Conservation (phyloP, 2,113 vertebrate species). For the Calyptomena viridis region DNA sequence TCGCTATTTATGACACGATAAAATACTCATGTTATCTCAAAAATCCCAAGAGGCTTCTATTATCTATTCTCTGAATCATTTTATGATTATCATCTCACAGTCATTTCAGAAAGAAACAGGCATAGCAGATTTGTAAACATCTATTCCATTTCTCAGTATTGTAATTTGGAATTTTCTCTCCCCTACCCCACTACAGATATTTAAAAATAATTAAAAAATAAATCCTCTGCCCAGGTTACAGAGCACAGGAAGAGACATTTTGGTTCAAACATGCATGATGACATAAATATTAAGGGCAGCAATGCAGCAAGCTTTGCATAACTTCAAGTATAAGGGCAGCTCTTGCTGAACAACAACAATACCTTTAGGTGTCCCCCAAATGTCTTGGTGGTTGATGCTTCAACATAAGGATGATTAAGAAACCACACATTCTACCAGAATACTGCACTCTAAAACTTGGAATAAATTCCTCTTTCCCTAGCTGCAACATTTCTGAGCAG, state of each 20-base stretch:
- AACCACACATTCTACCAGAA: slow-evolving; percentile 45
- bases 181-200: neutral
- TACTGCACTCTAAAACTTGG: slow-evolving; percentile 15
- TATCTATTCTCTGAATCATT: slow-evolving; percentile 16
- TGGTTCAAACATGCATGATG: neutral
- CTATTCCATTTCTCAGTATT: neutral
- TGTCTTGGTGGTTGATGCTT: slow-evolving; percentile 21
- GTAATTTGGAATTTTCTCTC: neutral
- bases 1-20: slow-evolving; percentile 38
- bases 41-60: slow-evolving; percentile 29
- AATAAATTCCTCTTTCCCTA: slow-evolving; percentile 65
- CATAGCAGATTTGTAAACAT: neutral
- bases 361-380: neutral
- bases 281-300: neutral
- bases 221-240: neutral
- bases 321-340: neutral
- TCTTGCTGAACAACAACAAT: neutral
- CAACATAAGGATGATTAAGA: slow-evolving; percentile 57
- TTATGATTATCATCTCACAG: slow-evolving; percentile 28
- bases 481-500: slow-evolving; percentile 53
- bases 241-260: neutral
- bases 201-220: neutral
- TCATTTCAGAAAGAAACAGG: slow-evolving; percentile 24
- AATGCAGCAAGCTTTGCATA: neutral
- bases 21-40: slow-evolving; percentile 10